These are phyloP conservation scores for Pogona vitticeps DNA, from an alignment of 2,113 vertebrate genomes.

Conservation along the genomic window DNA sequence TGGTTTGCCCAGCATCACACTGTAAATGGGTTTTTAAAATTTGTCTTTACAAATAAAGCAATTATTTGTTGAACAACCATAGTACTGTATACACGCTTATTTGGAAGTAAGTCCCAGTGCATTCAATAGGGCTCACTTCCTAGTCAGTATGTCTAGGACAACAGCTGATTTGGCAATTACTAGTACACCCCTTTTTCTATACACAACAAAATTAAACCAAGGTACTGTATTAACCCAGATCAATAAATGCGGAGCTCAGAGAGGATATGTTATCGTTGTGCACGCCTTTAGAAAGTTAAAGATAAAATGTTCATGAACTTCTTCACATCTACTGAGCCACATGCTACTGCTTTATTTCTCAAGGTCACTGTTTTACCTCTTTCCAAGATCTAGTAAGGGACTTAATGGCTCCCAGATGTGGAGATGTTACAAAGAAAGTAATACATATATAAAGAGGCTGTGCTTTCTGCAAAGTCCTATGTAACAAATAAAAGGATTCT, in stretches of 20 bases:
- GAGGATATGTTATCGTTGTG: neutral
- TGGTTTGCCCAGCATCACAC: neutral
- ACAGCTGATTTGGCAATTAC: neutral
- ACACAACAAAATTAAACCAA: neutral
- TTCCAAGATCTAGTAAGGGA: neutral
- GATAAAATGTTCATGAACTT: neutral
- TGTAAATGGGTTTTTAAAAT: neutral
- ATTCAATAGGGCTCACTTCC: neutral
- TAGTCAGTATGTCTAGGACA: neutral
- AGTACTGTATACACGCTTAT: neutral
- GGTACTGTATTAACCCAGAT: neutral
- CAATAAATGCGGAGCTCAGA: neutral
- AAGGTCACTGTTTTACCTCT: too few relatives aligned
- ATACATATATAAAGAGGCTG: too few relatives aligned
- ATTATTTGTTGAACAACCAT: neutral
- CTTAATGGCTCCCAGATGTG: neutral
- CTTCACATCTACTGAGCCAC: neutral
- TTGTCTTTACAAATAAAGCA: neutral
- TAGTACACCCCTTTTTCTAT: neutral
- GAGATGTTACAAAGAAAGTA: too few relatives aligned
- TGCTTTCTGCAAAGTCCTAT: too few relatives aligned
- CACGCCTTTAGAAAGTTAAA: neutral
- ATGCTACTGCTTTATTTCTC: neutral
- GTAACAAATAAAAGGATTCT: too few relatives aligned
- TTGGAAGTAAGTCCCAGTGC: neutral